A percentile compares a stretch with the other conserved stretches of the same genome.
Conservation (phyloP, 1,140 invertebrate species). For the Formica selysi region DNA sequence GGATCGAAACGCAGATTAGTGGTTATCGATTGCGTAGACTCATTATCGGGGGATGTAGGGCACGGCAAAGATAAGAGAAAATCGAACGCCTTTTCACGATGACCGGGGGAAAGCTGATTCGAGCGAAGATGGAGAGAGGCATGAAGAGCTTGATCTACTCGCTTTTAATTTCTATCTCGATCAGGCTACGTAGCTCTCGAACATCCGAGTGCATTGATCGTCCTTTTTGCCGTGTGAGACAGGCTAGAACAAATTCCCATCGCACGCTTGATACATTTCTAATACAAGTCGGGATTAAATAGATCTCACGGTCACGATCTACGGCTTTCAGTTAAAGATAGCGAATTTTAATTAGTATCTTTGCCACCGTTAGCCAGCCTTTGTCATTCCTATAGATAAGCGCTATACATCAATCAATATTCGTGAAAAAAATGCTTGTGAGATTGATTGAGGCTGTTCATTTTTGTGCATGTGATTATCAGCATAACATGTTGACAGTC, state of each 20-base stretch:
- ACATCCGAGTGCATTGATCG: constrained; percentile 24
- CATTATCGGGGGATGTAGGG: constrained; percentile 44
- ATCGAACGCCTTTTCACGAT: constrained; percentile 29
- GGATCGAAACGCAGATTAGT: constrained; percentile 49
- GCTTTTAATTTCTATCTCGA: constrained; percentile 39
- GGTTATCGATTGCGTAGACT: constrained; percentile 31
- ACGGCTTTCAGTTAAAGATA: constrained; percentile 15
- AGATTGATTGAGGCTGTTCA: neutral
- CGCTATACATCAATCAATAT: neutral
- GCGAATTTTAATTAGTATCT: constrained; percentile 30
- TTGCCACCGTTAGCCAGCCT: neutral
- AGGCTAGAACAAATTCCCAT: neutral
- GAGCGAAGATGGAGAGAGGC: constrained; percentile 30
- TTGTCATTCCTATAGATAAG: neutral
- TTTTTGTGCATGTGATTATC: neutral
- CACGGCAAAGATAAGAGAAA: constrained; percentile 23
- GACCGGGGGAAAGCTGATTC: constrained; percentile 28
- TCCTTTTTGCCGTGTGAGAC: neutral
- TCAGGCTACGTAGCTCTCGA: neutral
- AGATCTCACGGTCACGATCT: constrained; percentile 4
- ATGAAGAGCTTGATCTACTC: neutral
- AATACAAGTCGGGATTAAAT: constrained; percentile 34
- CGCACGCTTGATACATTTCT: constrained; percentile 31
- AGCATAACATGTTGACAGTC: neutral
- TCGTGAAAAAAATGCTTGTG: neutral